A percentile compares a stretch with the other conserved stretches of the same genome.
Conservation (phyloP, 1,140 invertebrate species). For the Cherax destructor region DNA sequence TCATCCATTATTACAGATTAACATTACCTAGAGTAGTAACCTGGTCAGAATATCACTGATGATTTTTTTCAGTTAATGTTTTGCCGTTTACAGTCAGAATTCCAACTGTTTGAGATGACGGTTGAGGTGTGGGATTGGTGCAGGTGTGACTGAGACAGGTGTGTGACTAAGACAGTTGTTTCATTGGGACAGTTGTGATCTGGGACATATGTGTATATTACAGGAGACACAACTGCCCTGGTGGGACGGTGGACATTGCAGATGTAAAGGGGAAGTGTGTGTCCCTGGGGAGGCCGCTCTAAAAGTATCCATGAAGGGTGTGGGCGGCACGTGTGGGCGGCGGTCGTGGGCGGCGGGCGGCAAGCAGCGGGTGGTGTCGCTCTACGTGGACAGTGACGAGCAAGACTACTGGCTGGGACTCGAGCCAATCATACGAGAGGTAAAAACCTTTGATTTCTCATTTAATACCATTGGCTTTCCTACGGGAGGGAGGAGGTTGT, state of each 20-base stretch:
- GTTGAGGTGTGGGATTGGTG: no score
- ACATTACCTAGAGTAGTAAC: no score
- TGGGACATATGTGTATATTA: neutral
- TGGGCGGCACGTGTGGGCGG: constrained; percentile 46
- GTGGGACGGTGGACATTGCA: constrained; percentile 8
- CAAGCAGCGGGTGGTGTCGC: constrained; percentile 16
- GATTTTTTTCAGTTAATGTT: no score
- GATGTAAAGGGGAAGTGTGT: neutral
- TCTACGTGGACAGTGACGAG: constrained; percentile 12
- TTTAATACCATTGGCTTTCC: no score
- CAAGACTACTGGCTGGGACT: constrained; percentile 38
- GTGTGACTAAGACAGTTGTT: no score
- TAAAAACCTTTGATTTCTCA: neutral
- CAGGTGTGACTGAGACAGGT: no score
- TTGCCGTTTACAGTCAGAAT: no score
- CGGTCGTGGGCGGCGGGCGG: constrained; percentile 16
- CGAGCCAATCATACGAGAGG: neutral
- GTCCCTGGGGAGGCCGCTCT: neutral
- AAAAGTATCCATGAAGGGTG: neutral
- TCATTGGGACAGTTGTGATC: no score
- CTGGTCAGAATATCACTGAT: no score
- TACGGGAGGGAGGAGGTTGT: no score
- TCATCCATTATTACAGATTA: no score
- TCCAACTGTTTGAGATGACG: no score
- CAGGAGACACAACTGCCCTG: neutral